Base-by-base conservation (phyloP, 2,797 vertebrate species). In the Eulemur coronatus region DNA sequence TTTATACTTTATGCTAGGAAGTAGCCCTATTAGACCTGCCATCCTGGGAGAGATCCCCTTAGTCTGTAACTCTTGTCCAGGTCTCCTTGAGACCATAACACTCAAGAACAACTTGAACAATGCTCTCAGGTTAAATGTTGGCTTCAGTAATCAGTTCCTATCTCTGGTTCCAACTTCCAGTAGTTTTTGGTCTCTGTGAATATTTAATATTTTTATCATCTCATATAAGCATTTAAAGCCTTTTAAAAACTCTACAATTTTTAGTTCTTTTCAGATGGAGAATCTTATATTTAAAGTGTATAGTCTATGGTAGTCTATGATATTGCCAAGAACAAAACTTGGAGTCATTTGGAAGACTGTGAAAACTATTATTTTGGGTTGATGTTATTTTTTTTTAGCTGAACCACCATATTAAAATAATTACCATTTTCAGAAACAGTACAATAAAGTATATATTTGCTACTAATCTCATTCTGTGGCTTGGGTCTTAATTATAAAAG, bases 371-470 rank as follows among this genome's bases (percentile, higher is more conserved):
- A 79, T 75, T 75, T 26, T 26, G 59, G 75, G 9, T 82, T 90
- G 41, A 80, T 26, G 2, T 24, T 57, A 26, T 63, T 73, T 38
- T 78, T 48, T 28, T 63, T 86, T 84, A 90, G 33, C 17, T 82
- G 78, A 88, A 38, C 38, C 12, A 15, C 9, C 38, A 86, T 41
- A 90, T 80, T 75, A 78, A 96, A 91, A 72, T 92, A 94, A 96
- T 94, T 57, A 91, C 10, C 89, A 57, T 55, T 89, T 97, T 97
- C 76, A 85, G 82, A 97, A 94, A 91, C 8, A 76, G 20, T 61
- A 61, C 41, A 78, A 61, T 65, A 69, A 76, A 92, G 80, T 72
- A 38, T 65, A 26, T 41, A 73, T 82, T 95, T 97, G 30, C 5
- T 30, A 14, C 14, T 38, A 61, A 85, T 5, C 15, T 75, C 41